Percentiles rank a stretch among this genome's conserved stretches.
Evolutionary conservation across 2,797 vertebrate species (phyloP).

Genomic region (Sarcophilus harrisii): DNA sequence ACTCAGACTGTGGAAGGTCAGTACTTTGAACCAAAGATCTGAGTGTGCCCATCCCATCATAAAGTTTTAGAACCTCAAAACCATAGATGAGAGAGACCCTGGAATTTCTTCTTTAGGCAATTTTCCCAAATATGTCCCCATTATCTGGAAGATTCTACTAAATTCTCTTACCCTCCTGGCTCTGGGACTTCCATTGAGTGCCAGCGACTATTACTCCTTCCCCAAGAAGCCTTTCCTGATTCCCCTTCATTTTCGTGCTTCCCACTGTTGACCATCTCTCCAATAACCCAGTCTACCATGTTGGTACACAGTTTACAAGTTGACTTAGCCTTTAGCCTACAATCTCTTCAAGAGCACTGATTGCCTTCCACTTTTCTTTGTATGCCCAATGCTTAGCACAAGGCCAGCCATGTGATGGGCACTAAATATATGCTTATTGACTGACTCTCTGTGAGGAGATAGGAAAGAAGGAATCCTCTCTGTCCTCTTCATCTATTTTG

Average conservation of each 20-base stretch:
- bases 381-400: not conserved
- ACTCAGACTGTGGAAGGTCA: not conserved
- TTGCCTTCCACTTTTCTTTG: not conserved
- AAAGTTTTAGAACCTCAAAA: not conserved
- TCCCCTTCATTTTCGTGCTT: not conserved
- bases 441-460: not conserved
- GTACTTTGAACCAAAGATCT: not conserved
- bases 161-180: not conserved
- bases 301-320: not conserved
- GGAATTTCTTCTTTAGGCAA: not conserved
- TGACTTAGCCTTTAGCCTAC: not conserved
- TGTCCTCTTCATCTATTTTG: not conserved
- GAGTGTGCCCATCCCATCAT: not conserved
- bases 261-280: not conserved
- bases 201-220: not conserved
- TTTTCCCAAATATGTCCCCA: not conserved
- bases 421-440: not conserved
- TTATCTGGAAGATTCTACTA: not conserved
- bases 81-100: not conserved
- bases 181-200: not conserved
- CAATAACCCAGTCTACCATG: not conserved
- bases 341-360: not conserved
- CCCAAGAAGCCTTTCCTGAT: not conserved
- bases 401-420: too few species aligned
- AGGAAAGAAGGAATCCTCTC: not conserved